Conservation (phyloP, 2,113 vertebrate genomes). For the Tangachromis dhanisi region DNA sequence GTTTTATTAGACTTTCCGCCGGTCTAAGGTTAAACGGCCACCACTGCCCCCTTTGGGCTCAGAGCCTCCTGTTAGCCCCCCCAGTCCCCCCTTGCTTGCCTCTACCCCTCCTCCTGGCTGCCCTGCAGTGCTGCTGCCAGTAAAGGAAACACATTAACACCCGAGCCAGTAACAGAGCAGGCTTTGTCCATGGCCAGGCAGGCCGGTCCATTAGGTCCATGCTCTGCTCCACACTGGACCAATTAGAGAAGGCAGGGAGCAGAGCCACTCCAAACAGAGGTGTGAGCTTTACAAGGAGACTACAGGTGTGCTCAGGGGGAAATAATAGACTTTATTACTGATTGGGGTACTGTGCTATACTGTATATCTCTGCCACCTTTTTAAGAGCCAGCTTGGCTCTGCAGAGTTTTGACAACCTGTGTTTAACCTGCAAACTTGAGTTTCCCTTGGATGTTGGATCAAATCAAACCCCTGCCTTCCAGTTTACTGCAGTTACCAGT, state of each 20-base stretch:
- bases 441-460: constrained; percentile 22
- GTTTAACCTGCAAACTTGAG: constrained; percentile 48
- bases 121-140: constrained; percentile 60
- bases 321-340: constrained; percentile 59
- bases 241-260: constrained; percentile 55
- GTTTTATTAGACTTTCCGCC: constrained; percentile 68
- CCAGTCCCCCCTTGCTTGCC: neutral
- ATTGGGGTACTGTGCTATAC: constrained; percentile 41
- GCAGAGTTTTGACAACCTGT: constrained; percentile 53
- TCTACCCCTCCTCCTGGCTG: constrained; percentile 36
- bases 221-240: constrained; percentile 47
- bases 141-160: constrained; percentile 73
- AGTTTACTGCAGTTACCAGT: neutral
- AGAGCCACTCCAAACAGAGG: constrained; percentile 60
- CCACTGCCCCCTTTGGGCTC: constrained; percentile 35
- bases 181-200: constrained; percentile 59
- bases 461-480: neutral
- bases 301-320: constrained; percentile 56
- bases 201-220: constrained; percentile 42
- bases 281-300: constrained; percentile 60
- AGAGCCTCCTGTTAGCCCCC: constrained; percentile 25
- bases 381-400: constrained; percentile 23
- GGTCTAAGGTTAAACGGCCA: constrained; percentile 66
- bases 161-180: constrained; percentile 59
- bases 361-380: constrained; percentile 42